Evolutionary conservation across 2,797 vertebrate species (phyloP), one percentile per base, ranked within the genome.

Genomic region (Champsocephalus esox): DNA sequence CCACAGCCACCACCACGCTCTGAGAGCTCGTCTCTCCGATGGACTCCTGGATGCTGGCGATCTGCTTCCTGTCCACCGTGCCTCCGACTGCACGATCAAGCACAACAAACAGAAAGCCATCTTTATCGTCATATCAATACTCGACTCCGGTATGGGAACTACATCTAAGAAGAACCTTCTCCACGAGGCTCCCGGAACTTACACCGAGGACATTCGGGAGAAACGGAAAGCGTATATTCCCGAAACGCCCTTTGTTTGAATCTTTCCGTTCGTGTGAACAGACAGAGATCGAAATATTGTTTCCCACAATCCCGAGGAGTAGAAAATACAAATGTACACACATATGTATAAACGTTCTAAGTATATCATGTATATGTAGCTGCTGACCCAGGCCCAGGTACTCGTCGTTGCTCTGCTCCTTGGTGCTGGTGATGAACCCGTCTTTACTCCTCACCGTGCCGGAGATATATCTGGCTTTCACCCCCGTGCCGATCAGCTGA

Each of bases 21-120:
- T 99, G 98, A 0, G 98, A 99, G 86, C 98, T 99, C 84, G 98
- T 99, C 91, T 99, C 98, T 56, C 97, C 98, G 8, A 99, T 97
- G 0, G 98, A 99, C 88, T 99, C 98, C 88, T 99, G 98, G 90
- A 99, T 95, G 84, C 96, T 97, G 43, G 96, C 96, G 94, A 99
- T 97, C 77, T 99, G 96, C 75, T 96, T 95, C 85, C 92, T 97
- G 88, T 99, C 98, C 89, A 96, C 96, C 75, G 96, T 96, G 17
- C 97, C 97, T 81, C 99, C 98, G 0, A 99, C 98, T 99, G 92
- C 28, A 90, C 83, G 0, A 92, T 12, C 12, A 78, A 52, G 77
- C 12, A 50, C 64, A 76, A 38, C 34, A 4, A 28, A 28, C 4
- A 28, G 1, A 28, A 28, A 28, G 3, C 4, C 3, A 28, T 4